phyloP scores from a whole-genome alignment of 2,888 invertebrate species.

The Dinocampus coccinellae region DNA sequence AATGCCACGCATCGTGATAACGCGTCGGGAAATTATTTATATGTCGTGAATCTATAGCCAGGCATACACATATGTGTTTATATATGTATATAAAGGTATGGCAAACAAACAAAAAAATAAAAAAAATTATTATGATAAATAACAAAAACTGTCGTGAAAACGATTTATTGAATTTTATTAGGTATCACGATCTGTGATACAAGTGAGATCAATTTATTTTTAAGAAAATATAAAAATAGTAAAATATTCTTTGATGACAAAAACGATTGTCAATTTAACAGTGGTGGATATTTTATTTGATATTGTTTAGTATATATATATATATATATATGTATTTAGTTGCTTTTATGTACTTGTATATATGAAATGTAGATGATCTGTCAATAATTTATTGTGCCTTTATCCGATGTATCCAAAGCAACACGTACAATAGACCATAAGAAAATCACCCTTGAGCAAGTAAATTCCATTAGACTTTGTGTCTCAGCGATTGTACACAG shows the following conservation, averaged over 20 bases:
- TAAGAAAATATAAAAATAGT: too few species aligned
- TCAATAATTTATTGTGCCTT: too few species aligned
- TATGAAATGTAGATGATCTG: too few species aligned
- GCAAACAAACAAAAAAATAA: not conserved
- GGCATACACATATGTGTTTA: not conserved
- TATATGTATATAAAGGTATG: not conserved
- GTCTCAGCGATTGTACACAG: slow-evolving; percentile 46
- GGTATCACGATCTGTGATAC: not conserved
- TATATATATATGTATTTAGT: too few species aligned
- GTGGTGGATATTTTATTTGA: too few species aligned
- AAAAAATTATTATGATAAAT: not conserved
- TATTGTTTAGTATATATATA: too few species aligned
- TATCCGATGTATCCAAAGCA: too few species aligned
- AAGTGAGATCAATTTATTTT: not conserved
- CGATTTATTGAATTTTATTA: slow-evolving; percentile 13
- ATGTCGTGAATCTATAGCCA: slow-evolving; percentile 1
- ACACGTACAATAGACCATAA: too few species aligned
- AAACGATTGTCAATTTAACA: too few species aligned
- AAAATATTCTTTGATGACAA: too few species aligned
- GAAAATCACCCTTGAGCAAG: slow-evolving; percentile 14
- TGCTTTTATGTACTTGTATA: too few species aligned
- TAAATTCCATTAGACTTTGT: slow-evolving; percentile 57
- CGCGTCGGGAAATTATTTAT: slow-evolving; percentile 38
- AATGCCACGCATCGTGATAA: slow-evolving; percentile 38
- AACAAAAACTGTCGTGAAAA: not conserved